Percentiles rank a stretch among this genome's conserved stretches.
phyloP scores from a whole-genome alignment of 2,797 vertebrate genomes.

The Allochrocebus solatus region DNA sequence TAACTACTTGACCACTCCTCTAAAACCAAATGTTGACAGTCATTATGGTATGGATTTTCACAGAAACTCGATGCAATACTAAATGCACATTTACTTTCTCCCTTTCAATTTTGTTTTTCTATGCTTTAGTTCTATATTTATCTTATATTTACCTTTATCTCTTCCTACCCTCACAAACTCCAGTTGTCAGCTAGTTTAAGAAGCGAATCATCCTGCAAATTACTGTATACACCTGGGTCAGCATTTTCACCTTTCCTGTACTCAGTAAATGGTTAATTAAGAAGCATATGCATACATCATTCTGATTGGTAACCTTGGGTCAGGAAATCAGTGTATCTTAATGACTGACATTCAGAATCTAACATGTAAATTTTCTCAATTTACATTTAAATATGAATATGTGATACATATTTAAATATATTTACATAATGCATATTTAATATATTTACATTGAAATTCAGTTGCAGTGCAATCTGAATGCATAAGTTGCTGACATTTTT shows the following conservation, averaged over 20 bases:
- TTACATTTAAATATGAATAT: constrained; percentile 65
- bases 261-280: constrained; percentile 45
- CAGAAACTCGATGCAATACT: background rate
- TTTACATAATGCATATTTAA: constrained; percentile 66
- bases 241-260: constrained; percentile 10
- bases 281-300: background rate
- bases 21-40: background rate
- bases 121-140: background rate
- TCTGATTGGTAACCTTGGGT: constrained; percentile 18
- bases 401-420: constrained; percentile 53
- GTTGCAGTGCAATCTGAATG: constrained; percentile 40
- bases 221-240: background rate
- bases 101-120: background rate
- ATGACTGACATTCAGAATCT: constrained; percentile 59
- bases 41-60: background rate
- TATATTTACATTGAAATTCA: constrained; percentile 63
- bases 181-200: background rate
- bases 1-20: background rate
- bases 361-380: constrained; percentile 49
- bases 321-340: constrained; percentile 63
- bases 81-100: background rate
- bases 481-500: constrained; percentile 21
- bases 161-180: background rate
- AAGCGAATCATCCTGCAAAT: background rate
- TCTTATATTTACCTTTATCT: background rate